These are phyloP conservation scores for human DNA, from an alignment of 2,113 vertebrate species.

Conservation along the genomic window DNA sequence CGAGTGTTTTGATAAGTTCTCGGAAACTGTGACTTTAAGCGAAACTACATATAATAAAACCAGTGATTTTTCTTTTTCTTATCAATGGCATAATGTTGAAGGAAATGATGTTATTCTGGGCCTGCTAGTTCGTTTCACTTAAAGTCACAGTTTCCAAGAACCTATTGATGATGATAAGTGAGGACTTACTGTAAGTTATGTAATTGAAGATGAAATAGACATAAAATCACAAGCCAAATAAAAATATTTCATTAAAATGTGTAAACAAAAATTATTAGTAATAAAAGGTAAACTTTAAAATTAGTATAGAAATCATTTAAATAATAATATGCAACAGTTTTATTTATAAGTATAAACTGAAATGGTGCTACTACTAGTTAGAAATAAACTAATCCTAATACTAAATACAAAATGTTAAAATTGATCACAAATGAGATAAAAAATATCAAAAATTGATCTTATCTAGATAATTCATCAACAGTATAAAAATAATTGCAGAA, in stretches of 20 bases:
- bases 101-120: too few relatives aligned
- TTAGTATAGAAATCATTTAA: neutral
- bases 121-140: too few relatives aligned
- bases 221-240: neutral
- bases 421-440: neutral
- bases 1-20: too few relatives aligned
- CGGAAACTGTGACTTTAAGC: too few relatives aligned
- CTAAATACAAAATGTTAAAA: neutral
- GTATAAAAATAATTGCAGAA: neutral
- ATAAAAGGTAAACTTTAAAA: neutral
- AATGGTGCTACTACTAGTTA: neutral
- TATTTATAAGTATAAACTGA: neutral
- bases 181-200: neutral
- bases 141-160: too few relatives aligned
- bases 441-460: neutral
- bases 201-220: neutral
- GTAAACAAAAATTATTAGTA: neutral
- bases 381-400: neutral
- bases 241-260: neutral
- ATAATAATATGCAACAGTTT: neutral
- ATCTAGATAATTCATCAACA: neutral
- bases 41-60: too few relatives aligned
- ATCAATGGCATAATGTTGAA: too few relatives aligned
- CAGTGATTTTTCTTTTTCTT: too few relatives aligned
- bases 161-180: too few relatives aligned